Evolutionary conservation across 2,888 invertebrate genomes (phyloP).

Genomic region (Bombyx huttoni): DNA sequence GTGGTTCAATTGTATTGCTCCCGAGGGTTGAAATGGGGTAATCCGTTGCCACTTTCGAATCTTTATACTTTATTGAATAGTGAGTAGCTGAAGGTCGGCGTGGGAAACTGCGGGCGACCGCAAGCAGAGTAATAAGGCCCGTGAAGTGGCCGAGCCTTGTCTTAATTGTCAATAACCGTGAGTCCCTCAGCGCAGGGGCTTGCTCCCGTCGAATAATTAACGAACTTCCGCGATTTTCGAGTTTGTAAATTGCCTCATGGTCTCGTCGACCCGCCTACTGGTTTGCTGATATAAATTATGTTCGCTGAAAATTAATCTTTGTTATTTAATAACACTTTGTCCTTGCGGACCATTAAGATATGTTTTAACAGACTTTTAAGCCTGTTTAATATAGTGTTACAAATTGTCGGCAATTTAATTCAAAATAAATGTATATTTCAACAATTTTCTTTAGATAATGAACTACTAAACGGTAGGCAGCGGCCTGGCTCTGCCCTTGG

Average conservation of each 20-base stretch:
- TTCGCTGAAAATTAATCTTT: constrained; percentile 63
- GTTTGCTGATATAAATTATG: constrained; percentile 66
- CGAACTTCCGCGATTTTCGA: constrained; percentile 71
- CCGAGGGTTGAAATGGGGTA: background rate
- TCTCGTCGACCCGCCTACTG: constrained; percentile 63
- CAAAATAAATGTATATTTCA: too few species aligned
- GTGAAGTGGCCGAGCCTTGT: constrained; percentile 50
- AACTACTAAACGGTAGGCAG: too few species aligned
- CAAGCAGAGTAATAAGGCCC: constrained; percentile 50
- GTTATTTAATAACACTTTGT: constrained; percentile 56
- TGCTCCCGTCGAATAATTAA: constrained; percentile 66
- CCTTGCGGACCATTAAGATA: constrained; percentile 33
- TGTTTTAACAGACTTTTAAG: constrained; percentile 15
- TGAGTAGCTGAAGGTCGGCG: constrained; percentile 30
- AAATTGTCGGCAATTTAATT: background rate
- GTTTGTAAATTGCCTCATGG: constrained; percentile 70
- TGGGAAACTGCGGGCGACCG: constrained; percentile 22
- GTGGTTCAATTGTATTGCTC: background rate
- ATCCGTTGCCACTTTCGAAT: constrained; percentile 9
- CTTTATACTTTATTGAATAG: constrained; percentile 39
- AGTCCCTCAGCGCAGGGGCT: constrained; percentile 47
- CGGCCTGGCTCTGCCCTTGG: too few species aligned
- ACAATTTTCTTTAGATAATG: too few species aligned
- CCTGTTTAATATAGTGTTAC: background rate
- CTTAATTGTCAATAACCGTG: constrained; percentile 70